Evolutionary conservation across 2,797 vertebrate species (phyloP).

Genomic region (Syngnathus acus): DNA sequence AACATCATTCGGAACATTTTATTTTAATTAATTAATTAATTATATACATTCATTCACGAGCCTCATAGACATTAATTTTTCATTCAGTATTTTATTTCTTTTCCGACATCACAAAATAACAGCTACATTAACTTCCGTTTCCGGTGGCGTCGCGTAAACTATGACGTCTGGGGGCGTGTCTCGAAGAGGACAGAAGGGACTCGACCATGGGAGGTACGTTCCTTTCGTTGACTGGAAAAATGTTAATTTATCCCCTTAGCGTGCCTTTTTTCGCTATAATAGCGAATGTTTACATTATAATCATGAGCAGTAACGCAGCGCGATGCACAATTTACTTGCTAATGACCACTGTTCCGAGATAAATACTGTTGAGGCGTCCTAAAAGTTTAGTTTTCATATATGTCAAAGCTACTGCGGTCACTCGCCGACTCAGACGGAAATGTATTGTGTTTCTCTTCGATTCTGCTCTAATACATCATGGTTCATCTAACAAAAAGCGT

Average conservation of each 20-base stretch:
- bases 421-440: neutral
- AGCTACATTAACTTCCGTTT: slow-evolving; percentile 19
- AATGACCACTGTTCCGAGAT: neutral
- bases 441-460: neutral
- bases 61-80: too few relatives aligned
- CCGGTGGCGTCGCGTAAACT: neutral
- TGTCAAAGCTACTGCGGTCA: neutral
- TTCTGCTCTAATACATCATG: too few relatives aligned
- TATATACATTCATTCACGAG: too few relatives aligned
- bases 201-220: slow-evolving; percentile 74
- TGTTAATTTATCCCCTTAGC: neutral
- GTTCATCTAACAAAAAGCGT: neutral
- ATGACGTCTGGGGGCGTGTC: slow-evolving; percentile 54
- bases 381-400: slow-evolving; percentile 38
- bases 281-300: rapidly evolving
- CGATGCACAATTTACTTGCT: neutral
- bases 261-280: neutral
- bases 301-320: neutral
- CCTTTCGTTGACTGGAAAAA: slow-evolving; percentile 17
- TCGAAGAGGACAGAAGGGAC: slow-evolving; percentile 57
- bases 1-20: neutral
- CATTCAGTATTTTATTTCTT: neutral
- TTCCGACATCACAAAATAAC: neutral
- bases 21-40: neutral
- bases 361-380: slow-evolving; percentile 3